Evolutionary conservation across 2,888 invertebrate genomes (phyloP).

Genomic region (Sinotaia quadrata): DNA sequence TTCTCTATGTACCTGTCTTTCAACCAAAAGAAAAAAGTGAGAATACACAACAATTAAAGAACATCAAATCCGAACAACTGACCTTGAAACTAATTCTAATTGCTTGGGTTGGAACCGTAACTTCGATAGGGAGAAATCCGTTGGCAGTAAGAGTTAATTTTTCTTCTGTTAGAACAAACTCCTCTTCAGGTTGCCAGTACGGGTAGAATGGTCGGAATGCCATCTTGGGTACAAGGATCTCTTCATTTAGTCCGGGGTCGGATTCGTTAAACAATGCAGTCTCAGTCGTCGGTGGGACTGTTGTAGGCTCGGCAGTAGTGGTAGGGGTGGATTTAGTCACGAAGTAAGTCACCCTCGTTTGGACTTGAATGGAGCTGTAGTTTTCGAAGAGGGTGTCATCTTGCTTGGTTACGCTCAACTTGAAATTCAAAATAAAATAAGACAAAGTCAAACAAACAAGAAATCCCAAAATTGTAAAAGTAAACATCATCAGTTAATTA

Average conservation of each 20-base stretch:
- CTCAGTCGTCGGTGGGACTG: neutral
- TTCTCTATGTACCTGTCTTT: too few species aligned
- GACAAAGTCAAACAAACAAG: too few species aligned
- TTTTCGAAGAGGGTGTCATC: conserved; percentile 16
- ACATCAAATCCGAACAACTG: too few species aligned
- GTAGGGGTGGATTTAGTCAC: neutral
- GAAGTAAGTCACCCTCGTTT: conserved; percentile 1
- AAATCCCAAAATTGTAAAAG: too few species aligned
- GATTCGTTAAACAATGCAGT: neutral
- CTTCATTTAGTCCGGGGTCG: too few species aligned
- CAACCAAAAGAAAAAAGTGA: too few species aligned
- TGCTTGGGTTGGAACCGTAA: conserved; percentile 48
- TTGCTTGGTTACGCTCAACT: conserved; percentile 1
- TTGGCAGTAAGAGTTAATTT: conserved; percentile 46
- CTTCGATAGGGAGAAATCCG: conserved; percentile 48
- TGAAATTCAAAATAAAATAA: neutral
- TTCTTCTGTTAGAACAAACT: neutral
- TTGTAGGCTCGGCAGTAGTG: neutral
- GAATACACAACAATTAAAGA: too few species aligned
- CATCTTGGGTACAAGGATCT: too few species aligned
- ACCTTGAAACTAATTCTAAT: conserved; percentile 44
- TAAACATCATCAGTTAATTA: too few species aligned
- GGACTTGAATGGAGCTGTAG: conserved; percentile 4
- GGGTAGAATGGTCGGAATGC: too few species aligned
- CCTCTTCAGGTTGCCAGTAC: neutral